Evolutionary conservation across 2,113 vertebrate genomes (phyloP).

Genomic region (Paracanthobrama guichenoti): DNA sequence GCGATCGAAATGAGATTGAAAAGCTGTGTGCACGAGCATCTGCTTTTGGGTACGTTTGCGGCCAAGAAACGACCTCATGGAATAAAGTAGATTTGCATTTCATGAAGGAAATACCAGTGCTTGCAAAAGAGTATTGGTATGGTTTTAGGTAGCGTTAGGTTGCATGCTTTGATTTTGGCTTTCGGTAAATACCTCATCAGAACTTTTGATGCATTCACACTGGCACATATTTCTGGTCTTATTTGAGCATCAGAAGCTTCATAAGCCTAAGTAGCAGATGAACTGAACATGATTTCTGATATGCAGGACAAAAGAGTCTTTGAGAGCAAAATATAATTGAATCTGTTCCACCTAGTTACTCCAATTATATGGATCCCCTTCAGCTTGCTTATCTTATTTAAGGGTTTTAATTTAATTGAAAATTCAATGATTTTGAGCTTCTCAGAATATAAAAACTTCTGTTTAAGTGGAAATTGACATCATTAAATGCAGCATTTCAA

Average conservation of each 20-base stretch:
- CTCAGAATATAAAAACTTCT: background rate
- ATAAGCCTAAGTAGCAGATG: background rate
- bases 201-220: background rate
- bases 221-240: too few species aligned
- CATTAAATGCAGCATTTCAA: background rate
- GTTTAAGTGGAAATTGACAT: background rate
- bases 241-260: background rate
- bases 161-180: background rate
- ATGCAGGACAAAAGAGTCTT: background rate
- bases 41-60: constrained; percentile 80
- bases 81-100: background rate
- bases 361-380: constrained; percentile 13
- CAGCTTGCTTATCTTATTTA: constrained; percentile 15
- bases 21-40: constrained; percentile 84
- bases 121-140: background rate
- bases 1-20: constrained; percentile 80
- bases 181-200: background rate
- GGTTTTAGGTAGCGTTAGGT: background rate
- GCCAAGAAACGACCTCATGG: background rate
- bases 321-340: constrained; percentile 1
- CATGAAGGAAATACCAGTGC: background rate
- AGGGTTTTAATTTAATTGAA: background rate
- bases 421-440: background rate
- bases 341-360: constrained; percentile 10
- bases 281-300: background rate